Evolutionary conservation across 2,113 vertebrate genomes (phyloP).

Genomic region (Engraulis encrasicolus): DNA sequence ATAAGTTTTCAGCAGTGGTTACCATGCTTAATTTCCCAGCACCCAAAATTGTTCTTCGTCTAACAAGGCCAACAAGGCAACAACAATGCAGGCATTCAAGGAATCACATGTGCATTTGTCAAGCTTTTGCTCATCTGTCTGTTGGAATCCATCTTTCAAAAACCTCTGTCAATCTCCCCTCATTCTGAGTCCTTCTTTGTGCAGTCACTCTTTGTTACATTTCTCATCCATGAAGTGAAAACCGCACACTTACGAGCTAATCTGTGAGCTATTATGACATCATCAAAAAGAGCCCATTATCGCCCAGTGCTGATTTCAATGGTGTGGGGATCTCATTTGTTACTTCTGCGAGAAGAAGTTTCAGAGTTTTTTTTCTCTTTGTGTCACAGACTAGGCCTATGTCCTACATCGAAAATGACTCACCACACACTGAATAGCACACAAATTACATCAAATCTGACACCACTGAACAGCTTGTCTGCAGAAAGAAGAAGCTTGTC

Average conservation of each 20-base stretch:
- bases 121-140: not conserved
- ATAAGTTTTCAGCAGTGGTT: too few relatives aligned
- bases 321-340: constrained; percentile 33
- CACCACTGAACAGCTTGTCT: constrained; percentile 27
- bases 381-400: constrained; percentile 42
- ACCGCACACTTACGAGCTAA: not conserved
- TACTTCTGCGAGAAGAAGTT: not conserved
- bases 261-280: constrained; percentile 33
- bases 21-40: too few relatives aligned
- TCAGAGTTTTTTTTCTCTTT: constrained; percentile 40
- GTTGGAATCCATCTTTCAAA: not conserved
- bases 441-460: constrained; percentile 31
- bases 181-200: constrained; percentile 19
- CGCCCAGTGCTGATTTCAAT: constrained; percentile 14
- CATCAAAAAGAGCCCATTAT: constrained; percentile 42
- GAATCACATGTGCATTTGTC: not conserved
- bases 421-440: constrained; percentile 18
- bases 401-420: constrained; percentile 38
- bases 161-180: constrained; percentile 15
- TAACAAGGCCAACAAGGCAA: not conserved
- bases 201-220: not conserved
- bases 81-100: not conserved
- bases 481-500: not conserved
- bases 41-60: too few relatives aligned
- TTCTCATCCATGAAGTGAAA: constrained; percentile 25